phyloP scores from a whole-genome alignment of 2,888 invertebrate species.

The Nomada fucata region DNA sequence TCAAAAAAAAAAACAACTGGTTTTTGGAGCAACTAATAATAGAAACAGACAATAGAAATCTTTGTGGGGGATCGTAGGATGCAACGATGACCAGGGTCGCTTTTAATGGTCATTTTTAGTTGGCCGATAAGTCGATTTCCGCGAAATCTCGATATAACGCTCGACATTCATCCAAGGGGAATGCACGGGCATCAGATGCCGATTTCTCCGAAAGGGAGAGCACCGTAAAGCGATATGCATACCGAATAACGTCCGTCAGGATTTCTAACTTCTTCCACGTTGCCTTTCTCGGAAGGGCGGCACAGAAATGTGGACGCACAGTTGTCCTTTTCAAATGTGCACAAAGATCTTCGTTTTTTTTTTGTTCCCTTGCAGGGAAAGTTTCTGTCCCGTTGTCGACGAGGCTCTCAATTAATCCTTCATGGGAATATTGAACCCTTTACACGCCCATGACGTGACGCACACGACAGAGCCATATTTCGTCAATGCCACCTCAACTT shows the following conservation, averaged over 20 bases:
- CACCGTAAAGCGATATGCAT: constrained; percentile 45
- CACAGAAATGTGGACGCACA: constrained; percentile 4
- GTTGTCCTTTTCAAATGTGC: neutral
- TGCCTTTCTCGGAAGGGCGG: constrained; percentile 14
- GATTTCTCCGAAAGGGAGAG: constrained; percentile 60
- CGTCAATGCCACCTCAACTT: no score
- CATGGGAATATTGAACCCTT: no score
- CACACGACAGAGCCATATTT: no score
- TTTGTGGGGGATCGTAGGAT: neutral
- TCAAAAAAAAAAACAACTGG: no score
- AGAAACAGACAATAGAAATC: neutral
- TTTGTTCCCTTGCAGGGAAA: neutral
- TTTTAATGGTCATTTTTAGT: constrained; percentile 19
- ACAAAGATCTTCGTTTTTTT: neutral
- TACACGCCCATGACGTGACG: no score
- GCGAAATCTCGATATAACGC: constrained; percentile 65
- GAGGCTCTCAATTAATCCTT: no score
- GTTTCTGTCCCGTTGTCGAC: neutral
- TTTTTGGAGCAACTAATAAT: no score
- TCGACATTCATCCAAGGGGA: constrained; percentile 54
- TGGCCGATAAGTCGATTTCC: constrained; percentile 55
- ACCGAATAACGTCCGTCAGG: constrained; percentile 39
- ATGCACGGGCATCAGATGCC: constrained; percentile 55
- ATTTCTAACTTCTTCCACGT: constrained; percentile 34
- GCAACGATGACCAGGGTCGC: neutral